A percentile compares a stretch with the other conserved stretches of the same genome.
Evolutionary conservation across 1,140 invertebrate genomes (phyloP).

Genomic region (Trichoplusia ni): DNA sequence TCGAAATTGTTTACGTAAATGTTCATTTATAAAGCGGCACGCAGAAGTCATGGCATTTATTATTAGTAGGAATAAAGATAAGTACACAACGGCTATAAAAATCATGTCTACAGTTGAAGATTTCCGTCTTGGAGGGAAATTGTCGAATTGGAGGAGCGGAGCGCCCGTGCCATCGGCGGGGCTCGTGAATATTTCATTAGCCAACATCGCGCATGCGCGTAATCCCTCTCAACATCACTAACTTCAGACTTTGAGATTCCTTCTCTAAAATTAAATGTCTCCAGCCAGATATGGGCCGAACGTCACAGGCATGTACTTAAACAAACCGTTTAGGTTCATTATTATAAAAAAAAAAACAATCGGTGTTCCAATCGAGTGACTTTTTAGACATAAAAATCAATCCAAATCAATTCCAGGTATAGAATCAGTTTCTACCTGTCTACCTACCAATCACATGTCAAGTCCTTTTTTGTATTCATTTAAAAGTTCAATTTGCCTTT

Average conservation of each 20-base stretch:
- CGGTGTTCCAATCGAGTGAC: too few relatives aligned
- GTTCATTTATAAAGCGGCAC: constrained; percentile 1
- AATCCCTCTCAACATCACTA: constrained; percentile 32
- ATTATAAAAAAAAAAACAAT: too few relatives aligned
- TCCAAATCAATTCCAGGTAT: not conserved
- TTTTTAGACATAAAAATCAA: not conserved
- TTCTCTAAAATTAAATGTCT: constrained; percentile 2
- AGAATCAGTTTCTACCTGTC: not conserved
- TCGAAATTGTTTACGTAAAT: constrained; percentile 11
- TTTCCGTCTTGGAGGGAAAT: constrained; percentile 24
- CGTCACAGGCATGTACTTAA: not conserved
- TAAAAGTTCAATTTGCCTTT: not conserved
- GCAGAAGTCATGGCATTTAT: constrained; percentile 17
- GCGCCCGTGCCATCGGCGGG: constrained; percentile 18
- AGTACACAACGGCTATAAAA: constrained; percentile 26
- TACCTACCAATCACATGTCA: not conserved
- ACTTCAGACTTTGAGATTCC: constrained; percentile 6
- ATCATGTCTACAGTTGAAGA: constrained; percentile 28
- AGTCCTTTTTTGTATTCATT: not conserved
- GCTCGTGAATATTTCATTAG: constrained; percentile 37
- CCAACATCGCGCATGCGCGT: constrained; percentile 32
- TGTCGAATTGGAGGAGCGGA: constrained; percentile 26
- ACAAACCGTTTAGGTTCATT: not conserved
- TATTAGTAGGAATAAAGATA: constrained; percentile 23
- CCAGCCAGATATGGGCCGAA: not conserved